These are phyloP conservation scores for Pagrus major DNA, from an alignment of 2,113 vertebrate species.

Conservation along the genomic window DNA sequence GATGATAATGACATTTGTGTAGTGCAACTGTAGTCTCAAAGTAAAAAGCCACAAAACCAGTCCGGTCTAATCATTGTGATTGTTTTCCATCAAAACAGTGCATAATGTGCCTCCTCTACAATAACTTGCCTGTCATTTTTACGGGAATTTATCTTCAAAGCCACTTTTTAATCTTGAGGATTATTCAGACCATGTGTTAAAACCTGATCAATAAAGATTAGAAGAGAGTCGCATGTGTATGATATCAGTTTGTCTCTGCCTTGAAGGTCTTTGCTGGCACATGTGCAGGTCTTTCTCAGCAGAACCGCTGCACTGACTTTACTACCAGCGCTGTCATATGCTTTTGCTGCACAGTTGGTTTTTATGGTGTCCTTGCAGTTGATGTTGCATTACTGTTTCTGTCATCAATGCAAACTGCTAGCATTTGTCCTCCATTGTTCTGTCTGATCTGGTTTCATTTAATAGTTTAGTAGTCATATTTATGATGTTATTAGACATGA, in stretches of 20 bases:
- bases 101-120: background rate
- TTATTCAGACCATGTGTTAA: background rate
- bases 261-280: conserved; percentile 14
- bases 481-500: background rate
- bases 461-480: background rate
- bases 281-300: conserved; percentile 3
- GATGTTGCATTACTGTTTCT: conserved; percentile 36
- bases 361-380: conserved; percentile 40
- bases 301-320: conserved; percentile 18
- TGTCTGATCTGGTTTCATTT: background rate
- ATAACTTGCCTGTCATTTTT: background rate
- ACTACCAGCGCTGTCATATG: conserved; percentile 10
- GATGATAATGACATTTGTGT: conserved; percentile 48
- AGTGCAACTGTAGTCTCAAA: conserved; percentile 23
- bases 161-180: background rate
- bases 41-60: conserved; percentile 28
- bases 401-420: conserved; percentile 9
- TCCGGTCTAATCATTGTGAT: conserved; percentile 27
- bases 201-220: conserved; percentile 4
- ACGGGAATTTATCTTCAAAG: background rate
- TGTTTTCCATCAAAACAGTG: conserved; percentile 16
- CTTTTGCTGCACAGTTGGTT: conserved; percentile 42
- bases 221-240: background rate
- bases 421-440: background rate
- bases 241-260: conserved; percentile 13